Base-by-base conservation (phyloP, 2,888 invertebrate genomes). In the Parthenolecanium corni region DNA sequence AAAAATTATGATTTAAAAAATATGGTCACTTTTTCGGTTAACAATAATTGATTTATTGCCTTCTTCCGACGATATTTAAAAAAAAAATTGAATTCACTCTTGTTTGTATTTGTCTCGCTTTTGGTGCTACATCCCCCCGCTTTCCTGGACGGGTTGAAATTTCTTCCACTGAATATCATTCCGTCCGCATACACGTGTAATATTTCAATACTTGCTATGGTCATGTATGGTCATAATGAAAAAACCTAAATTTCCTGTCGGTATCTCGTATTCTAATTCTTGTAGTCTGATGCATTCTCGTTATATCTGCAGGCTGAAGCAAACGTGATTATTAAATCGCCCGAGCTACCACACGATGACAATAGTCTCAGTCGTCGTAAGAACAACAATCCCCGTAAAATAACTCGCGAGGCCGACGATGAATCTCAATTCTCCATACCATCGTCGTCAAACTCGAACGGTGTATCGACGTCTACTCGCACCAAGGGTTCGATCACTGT, bases 331-430 rank as follows among this genome's bases (percentile, higher is more conserved):
- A 46, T 46, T 18, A 57, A 31, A n/a, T 42, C 51, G 14, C n/a
- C 25, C 18, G 51, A 54, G 16, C 12, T 53, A 38, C 38, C 58
- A 53, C 44, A 46, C 25, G 66, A 68, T 47, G 67, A 68, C 57
- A 71, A 72, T 53, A 68, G 68, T 31, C 68, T 68, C 3, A 74
- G 69, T 64, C 69, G 75, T 25, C 70, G 76, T 23, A 76, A 76
- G 67, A 74, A 67, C 67, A 73, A 71, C 51, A 71, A 72, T 65
- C 75, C 75, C 16, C 73, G 74, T 66, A 73, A 73, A 69, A 67
- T 75, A 38, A 71, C 64, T 40, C 61, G 67, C 24, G 65, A 66
- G 31, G 56, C 25, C 42, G 67, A 66, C 46, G 66, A 62, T 40
- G 63, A 62, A 36, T 14, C 42, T 5, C 18, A 16, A 40, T n/a